Percentiles rank a stretch among this genome's conserved stretches.
phyloP scores from a whole-genome alignment of 1,140 invertebrate genomes.

The Batillaria attramentaria region DNA sequence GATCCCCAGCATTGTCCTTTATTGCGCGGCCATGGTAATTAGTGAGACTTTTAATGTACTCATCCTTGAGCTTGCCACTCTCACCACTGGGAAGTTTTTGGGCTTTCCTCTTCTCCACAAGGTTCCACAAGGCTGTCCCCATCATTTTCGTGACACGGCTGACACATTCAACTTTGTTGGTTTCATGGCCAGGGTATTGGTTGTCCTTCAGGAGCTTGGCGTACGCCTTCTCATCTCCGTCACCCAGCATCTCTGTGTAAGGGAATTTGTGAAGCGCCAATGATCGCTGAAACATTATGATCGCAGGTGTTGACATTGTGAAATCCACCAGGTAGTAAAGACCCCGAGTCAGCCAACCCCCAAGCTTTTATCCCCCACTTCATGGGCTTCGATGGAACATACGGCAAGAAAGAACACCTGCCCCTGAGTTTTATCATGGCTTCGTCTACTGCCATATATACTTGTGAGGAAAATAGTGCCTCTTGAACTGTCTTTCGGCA shows the following conservation, averaged over 20 bases:
- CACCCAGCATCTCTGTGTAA: constrained; percentile 30
- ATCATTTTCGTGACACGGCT: constrained; percentile 32
- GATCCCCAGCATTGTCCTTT: constrained; percentile 26
- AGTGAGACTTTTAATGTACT: constrained; percentile 4
- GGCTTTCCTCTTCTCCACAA: constrained; percentile 12
- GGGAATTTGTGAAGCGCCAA: neutral
- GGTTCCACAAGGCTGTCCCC: constrained; percentile 22
- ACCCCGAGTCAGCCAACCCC: constrained; percentile 43
- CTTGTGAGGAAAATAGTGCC: constrained; percentile 27
- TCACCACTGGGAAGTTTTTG: constrained; percentile 14
- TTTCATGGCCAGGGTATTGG: neutral
- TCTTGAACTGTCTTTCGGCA: constrained; percentile 18
- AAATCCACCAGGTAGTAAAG: constrained; percentile 71
- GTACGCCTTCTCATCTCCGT: constrained; percentile 20
- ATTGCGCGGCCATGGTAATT: constrained; percentile 34
- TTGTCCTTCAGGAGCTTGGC: neutral
- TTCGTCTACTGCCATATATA: constrained; percentile 55
- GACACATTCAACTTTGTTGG: constrained; percentile 29
- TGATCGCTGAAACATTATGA: constrained; percentile 18
- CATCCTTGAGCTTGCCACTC: constrained; percentile 21
- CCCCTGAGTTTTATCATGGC: constrained; percentile 63
- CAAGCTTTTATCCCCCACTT: constrained; percentile 73
- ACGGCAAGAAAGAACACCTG: constrained; percentile 68
- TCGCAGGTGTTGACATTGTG: constrained; percentile 62
- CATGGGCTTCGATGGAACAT: constrained; percentile 72